phyloP scores from a whole-genome alignment of 2,797 vertebrate species.

The Sebastes aleutianus region DNA sequence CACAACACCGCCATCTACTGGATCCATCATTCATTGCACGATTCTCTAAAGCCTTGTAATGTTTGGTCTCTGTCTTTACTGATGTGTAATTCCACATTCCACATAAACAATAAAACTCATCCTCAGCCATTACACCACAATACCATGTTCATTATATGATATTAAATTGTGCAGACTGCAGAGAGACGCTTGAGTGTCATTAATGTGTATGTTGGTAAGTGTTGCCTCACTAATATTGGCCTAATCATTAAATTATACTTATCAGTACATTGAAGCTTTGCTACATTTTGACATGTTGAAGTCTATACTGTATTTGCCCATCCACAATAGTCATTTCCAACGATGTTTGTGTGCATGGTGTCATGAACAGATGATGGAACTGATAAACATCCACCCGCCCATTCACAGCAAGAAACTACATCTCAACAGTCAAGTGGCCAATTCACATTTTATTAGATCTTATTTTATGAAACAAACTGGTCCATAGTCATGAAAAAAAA shows the following conservation, averaged over 20 bases:
- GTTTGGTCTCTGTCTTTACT: neutral
- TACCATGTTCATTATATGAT: neutral
- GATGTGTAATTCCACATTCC: neutral
- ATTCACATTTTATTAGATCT: constrained; percentile 55
- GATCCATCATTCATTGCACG: neutral
- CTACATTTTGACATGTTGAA: neutral
- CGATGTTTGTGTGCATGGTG: neutral
- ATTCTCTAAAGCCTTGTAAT: neutral
- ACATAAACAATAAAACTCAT: neutral
- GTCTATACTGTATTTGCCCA: neutral
- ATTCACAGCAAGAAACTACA: constrained; percentile 4
- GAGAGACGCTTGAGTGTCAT: neutral
- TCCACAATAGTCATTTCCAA: neutral
- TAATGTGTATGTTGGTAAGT: neutral
- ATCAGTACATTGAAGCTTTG: neutral
- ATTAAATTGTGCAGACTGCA: neutral
- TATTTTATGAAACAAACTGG: constrained; percentile 65
- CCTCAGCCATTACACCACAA: neutral
- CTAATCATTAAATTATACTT: neutral
- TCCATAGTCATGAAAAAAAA: constrained; percentile 57
- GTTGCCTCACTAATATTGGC: neutral
- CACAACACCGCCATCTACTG: constrained; percentile 26
- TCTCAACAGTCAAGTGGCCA: constrained; percentile 11
- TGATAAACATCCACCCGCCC: neutral
- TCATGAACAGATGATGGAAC: neutral